Conservation (phyloP, 2,113 vertebrate genomes). For the Podarcis cretensis region DNA sequence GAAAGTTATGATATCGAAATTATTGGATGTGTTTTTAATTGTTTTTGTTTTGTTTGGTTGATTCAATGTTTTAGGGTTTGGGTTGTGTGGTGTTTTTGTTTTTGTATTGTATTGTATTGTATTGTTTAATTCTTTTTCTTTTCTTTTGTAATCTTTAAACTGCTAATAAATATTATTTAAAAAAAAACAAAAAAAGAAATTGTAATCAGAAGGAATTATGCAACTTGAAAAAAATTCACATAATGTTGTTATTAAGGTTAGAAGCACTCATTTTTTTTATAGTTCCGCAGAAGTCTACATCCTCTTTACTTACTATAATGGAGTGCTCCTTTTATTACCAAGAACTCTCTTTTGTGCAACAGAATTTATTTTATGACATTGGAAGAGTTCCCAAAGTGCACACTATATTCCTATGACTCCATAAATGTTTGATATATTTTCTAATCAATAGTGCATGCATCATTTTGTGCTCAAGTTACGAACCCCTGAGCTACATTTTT, state of each 20-base stretch:
- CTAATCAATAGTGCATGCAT: background rate
- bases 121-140: too few species aligned
- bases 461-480: background rate
- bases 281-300: background rate
- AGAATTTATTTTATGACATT: background rate
- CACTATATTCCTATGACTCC: background rate
- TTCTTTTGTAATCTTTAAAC: too few species aligned
- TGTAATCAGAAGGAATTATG: slow-evolving; percentile 1
- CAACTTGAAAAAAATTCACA: background rate
- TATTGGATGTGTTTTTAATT: too few species aligned
- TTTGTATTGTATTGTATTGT: too few species aligned
- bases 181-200: background rate
- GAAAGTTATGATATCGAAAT: too few species aligned
- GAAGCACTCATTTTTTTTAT: background rate
- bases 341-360: background rate
- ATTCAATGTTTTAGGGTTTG: too few species aligned
- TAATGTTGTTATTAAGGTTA: background rate
- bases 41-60: too few species aligned
- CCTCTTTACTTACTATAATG: background rate
- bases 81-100: too few species aligned
- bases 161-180: too few species aligned
- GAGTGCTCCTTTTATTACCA: background rate
- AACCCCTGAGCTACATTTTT: background rate
- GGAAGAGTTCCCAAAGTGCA: background rate
- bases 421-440: background rate